Conservation (phyloP, 2,113 vertebrate species). For the Oostethus manadensis region DNA sequence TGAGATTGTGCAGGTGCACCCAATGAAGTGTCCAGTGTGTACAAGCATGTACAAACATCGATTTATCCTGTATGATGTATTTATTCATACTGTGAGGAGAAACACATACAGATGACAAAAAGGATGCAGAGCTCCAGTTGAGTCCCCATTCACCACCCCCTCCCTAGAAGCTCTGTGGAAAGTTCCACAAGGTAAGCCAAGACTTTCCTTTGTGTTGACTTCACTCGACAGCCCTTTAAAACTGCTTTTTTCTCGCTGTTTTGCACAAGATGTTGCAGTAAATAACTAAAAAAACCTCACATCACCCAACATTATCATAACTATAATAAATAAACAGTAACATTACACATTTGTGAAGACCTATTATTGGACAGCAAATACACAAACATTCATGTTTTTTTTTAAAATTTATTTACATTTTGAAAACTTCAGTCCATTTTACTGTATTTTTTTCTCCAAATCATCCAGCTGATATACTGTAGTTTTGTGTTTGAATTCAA, state of each 20-base stretch:
- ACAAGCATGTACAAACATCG: conserved; percentile 86
- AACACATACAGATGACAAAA: conserved; percentile 73
- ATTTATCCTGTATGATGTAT: conserved; percentile 82
- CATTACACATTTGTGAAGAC: not conserved
- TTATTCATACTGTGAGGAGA: conserved; percentile 68
- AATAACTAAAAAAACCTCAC: not conserved
- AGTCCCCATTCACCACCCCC: not conserved
- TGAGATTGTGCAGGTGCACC: not conserved
- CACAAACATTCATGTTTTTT: not conserved
- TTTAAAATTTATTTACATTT: not conserved
- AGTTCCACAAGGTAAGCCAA: conserved; percentile 39
- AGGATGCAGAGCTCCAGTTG: conserved; percentile 72
- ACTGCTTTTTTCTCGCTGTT: conserved; percentile 48
- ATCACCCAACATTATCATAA: not conserved
- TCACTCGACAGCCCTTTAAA: conserved; percentile 59
- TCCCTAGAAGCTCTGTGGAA: not conserved
- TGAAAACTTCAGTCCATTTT: too few relatives aligned
- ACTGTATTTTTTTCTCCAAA: too few relatives aligned
- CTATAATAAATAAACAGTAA: conserved; percentile 4
- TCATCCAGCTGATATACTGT: too few relatives aligned
- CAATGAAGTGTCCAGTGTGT: not conserved
- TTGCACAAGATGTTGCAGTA: conserved; percentile 54
- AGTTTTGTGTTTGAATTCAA: too few relatives aligned
- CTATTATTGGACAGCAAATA: not conserved
- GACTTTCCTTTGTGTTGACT: conserved; percentile 25